Conservation (phyloP, 37 sponge, comb jelly and placozoan species). For the Amphimedon queenslandica region DNA sequence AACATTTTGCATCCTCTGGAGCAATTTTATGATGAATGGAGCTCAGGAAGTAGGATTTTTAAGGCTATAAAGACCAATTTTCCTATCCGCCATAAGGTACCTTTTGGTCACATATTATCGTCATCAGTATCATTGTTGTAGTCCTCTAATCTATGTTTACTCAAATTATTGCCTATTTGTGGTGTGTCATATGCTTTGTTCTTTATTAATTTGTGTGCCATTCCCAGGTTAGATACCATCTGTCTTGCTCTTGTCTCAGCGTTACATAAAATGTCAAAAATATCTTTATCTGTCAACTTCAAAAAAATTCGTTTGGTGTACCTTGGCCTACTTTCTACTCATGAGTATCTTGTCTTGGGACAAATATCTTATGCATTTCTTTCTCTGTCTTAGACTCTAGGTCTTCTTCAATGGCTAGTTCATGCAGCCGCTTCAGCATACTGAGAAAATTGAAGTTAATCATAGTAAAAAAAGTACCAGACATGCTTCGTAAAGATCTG, state of each 20-base stretch:
- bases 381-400: slow-evolving; percentile 11
- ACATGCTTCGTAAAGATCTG: slow-evolving; percentile 18
- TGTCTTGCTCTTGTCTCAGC: slow-evolving; percentile 3
- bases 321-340: not conserved
- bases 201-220: slow-evolving; percentile 2
- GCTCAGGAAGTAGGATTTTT: no score
- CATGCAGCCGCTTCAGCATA: slow-evolving; percentile 8
- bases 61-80: no score
- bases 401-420: slow-evolving; percentile 2
- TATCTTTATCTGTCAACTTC: not conserved
- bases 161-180: not conserved
- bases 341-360: slow-evolving; percentile 6
- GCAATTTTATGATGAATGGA: no score
- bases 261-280: not conserved
- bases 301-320: not conserved
- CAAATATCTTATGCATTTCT: not conserved
- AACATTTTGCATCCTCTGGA: no score
- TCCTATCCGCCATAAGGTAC: no score
- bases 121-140: slow-evolving; percentile 8
- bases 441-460: slow-evolving; percentile 25
- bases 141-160: not conserved
- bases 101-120: no score
- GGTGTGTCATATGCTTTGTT: not conserved
- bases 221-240: slow-evolving; percentile 17
- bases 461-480: slow-evolving; percentile 14